Percentiles rank a stretch among this genome's conserved stretches.
These are phyloP conservation scores for Labrus mixtus DNA, from an alignment of 2,113 vertebrate species.

Conservation along the genomic window DNA sequence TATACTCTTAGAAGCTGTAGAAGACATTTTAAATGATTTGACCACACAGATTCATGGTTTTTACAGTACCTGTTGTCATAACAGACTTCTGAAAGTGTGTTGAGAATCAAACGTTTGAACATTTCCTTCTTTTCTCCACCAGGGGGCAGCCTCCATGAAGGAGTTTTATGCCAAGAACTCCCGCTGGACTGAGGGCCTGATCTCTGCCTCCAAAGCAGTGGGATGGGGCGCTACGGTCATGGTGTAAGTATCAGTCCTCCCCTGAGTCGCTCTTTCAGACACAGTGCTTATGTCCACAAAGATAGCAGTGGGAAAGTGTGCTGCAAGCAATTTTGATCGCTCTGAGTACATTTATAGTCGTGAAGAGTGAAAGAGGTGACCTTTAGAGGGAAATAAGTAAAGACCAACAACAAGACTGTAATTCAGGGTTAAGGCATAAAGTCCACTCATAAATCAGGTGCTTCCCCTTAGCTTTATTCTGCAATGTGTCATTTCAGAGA, in stretches of 20 bases:
- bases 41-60: too few relatives aligned
- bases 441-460: neutral
- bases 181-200: constrained; percentile 97
- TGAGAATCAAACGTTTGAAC: neutral
- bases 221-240: constrained; percentile 98
- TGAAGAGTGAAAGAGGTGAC: neutral
- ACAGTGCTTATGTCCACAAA: constrained; percentile 6
- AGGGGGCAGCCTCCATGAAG: constrained; percentile 95
- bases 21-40: too few relatives aligned
- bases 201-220: constrained; percentile 96
- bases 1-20: neutral
- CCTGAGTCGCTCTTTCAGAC: neutral
- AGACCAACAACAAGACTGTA: neutral
- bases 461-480: neutral
- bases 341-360: neutral
- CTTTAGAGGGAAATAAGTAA: constrained; percentile 1
- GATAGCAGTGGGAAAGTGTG: neutral
- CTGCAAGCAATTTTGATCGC: neutral
- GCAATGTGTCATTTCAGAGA: constrained; percentile 82
- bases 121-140: constrained; percentile 38
- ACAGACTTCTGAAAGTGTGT: neutral
- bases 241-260: constrained; percentile 88
- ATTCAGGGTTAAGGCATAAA: neutral
- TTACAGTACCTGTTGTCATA: neutral
- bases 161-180: constrained; percentile 99